Percentiles rank a stretch among this genome's conserved stretches.
Conservation (phyloP, 2,113 vertebrate species). For the Chionis minor region DNA sequence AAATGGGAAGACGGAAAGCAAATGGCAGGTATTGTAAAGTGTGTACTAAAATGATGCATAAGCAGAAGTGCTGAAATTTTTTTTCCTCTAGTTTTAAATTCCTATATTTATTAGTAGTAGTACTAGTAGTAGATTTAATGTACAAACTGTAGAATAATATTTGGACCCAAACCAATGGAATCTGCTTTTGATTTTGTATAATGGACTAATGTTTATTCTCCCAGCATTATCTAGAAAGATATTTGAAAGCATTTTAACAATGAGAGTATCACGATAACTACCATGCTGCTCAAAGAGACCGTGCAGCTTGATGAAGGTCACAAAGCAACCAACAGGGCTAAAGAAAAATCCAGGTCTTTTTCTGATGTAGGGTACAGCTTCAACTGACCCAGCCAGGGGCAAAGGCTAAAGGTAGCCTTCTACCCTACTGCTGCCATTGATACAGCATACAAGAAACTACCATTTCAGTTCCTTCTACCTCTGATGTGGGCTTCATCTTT, state of each 20-base stretch:
- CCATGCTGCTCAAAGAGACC: not conserved
- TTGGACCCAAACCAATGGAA: not conserved
- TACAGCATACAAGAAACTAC: not conserved
- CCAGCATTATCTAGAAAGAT: not conserved
- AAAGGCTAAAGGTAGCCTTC: not conserved
- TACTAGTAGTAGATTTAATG: not conserved
- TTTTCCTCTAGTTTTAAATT: not conserved
- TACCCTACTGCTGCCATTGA: not conserved
- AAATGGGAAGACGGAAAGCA: slow-evolving; percentile 63
- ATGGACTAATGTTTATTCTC: not conserved
- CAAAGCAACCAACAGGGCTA: not conserved
- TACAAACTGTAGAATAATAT: not conserved
- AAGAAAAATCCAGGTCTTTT: not conserved
- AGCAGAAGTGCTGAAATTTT: not conserved
- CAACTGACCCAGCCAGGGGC: not conserved
- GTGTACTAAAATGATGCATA: not conserved
- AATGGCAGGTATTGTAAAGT: not conserved
- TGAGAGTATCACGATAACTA: not conserved
- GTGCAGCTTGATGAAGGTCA: not conserved
- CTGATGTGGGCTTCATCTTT: not conserved
- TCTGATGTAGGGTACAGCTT: not conserved
- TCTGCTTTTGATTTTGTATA: not conserved
- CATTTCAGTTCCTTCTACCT: not conserved
- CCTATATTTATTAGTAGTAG: not conserved
- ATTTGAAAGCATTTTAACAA: not conserved